Base-by-base conservation (phyloP, 1,140 invertebrate species). In the Triops cancriformis region DNA sequence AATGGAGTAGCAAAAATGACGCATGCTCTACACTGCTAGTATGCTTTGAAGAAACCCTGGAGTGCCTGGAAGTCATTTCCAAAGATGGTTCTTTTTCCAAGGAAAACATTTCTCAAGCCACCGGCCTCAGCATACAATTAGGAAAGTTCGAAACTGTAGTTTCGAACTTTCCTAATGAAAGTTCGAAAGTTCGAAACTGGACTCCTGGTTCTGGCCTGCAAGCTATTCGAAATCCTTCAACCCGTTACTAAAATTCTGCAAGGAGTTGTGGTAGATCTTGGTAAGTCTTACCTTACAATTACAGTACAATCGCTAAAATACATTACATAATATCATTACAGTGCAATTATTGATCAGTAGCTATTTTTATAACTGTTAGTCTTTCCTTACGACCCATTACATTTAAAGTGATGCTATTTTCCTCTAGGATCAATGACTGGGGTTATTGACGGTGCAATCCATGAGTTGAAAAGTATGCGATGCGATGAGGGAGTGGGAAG, bases 1-100 rank as follows among this genome's bases (percentile, higher is more conserved):
- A 18, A 42, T 75, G 74, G 74, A 75, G 28, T 42, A 75, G 74
- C 10, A 75, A 75, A 75, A 5, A 75, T 45, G 74, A 75, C 37
- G 74, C 74, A 18, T 75, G 74, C 28, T 31, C 26, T 45, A 75
- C 74, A 75, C 74, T 75, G 26, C 26, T 31, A 26, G 26, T 41
- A 31, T 75, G 28, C 26, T 41, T 75, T 75, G 6, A 28, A 41
- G 74, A 75, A 75, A 75, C 74, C 9, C 74, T 75, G 28, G 26
- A 75, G 31, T 75, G 74, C 26, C 37, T 75, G 37, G 37, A 41
- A 12, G 37, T 41, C 4, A 75, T 75, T 75, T 31, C 9, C 27
- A 28, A 75, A 41, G 74, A 75, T 41, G 10, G 5, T 31, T 31
- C 74, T 5, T n/a, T 75, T 27, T 31, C 74, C 26, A 41, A 31